Base-by-base conservation (phyloP, 2,113 vertebrate species). In the Amphilophus citrinellus region DNA sequence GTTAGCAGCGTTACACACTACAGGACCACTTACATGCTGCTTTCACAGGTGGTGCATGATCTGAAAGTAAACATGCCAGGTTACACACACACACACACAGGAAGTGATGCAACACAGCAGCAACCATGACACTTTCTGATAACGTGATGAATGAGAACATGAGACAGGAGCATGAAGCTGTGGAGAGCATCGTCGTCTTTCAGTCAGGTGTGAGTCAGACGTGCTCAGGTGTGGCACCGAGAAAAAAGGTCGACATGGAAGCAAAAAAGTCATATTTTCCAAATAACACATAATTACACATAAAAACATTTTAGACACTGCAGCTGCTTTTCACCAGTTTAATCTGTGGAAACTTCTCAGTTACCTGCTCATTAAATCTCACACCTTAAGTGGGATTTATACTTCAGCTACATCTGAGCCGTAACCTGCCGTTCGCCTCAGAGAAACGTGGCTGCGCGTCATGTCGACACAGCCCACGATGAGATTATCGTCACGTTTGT, bases 31-130 rank as follows among this genome's bases (percentile, higher is more conserved):
- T 98, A 98, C 98, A 94, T 97, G 96, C 93, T 94, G 86, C 95
- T 95, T 84, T 97, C 96, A 97, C 94, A 95, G 97, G 95, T 92
- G 96, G 94, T 77, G 95, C 89, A 95, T 93, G 96, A 98, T 96
- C 98, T 99, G 98, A 92, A 97, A 98, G 96, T 92, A 97, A 97
- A 98, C 91, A 96, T 95, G 95, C 93, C 88, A 95, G 87, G 83
- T 96, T 97, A 96, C 96, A 95, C 88, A 8, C 9, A 50, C 42
- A 18, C 15, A 68, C 15, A 18, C 13, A 53, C 10, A 32, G 66
- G 24, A 80, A 75, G 84, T 86, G 88, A 90, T 83, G 84, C 37
- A 86, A 81, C 85, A 15, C 85, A 15, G 27, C 24, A 65, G 5
- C 18, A 22, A 71, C 65, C 27, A 44, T 30, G 65, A 71, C 42